A percentile compares a stretch with the other conserved stretches of the same genome.
Conservation (phyloP, 2,797 vertebrate species). For the Anomalospiza imberbis region DNA sequence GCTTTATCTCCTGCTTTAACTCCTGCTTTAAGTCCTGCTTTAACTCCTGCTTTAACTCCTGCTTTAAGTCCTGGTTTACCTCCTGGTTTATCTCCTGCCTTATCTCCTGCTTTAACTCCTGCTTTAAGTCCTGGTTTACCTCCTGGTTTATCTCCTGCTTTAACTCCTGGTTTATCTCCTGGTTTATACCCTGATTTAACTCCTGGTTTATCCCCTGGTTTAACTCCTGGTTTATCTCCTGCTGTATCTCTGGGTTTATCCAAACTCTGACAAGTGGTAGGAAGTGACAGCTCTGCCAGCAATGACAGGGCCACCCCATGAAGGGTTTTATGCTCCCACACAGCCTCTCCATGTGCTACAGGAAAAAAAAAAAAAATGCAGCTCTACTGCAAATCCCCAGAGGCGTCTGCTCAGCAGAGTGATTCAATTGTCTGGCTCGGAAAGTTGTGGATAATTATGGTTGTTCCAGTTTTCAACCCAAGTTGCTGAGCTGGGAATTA, state of each 20-base stretch:
- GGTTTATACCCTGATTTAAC: background rate
- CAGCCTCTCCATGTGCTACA: background rate
- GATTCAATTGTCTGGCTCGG: conserved; percentile 27
- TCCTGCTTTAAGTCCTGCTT: background rate
- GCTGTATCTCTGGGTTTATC: background rate
- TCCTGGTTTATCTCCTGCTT: no score
- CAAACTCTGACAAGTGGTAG: background rate
- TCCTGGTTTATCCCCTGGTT: no score
- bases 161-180: no score
- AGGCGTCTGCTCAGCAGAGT: background rate
- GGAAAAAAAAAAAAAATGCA: background rate
- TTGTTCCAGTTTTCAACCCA: conserved; percentile 38
- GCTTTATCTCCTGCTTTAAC: no score
- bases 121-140: no score
- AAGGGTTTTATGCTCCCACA: background rate
- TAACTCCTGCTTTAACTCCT: no score
- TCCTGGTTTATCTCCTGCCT: background rate
- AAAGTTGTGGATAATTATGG: conserved; percentile 6
- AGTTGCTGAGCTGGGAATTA: conserved; percentile 24
- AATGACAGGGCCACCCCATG: background rate
- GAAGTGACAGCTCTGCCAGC: background rate
- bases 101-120: no score
- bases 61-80: background rate
- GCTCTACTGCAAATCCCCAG: background rate
- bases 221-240: no score